Evolutionary conservation across 64 coral and sea anemone species (phyloP).

Genomic region (Montipora cactus): DNA sequence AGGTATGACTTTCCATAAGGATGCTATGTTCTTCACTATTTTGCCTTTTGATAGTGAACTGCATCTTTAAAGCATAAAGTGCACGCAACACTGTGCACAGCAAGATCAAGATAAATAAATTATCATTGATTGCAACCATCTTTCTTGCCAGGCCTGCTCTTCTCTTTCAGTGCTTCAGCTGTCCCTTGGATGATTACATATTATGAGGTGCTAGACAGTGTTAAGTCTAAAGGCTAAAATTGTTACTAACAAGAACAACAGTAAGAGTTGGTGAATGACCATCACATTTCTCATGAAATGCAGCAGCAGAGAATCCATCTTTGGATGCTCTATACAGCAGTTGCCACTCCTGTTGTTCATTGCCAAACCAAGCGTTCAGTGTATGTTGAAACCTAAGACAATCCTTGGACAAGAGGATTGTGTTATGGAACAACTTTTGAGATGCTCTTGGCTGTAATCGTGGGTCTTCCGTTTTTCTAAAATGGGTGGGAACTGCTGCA

Average conservation of each 20-base stretch:
- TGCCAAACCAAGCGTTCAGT: slow-evolving; percentile 88
- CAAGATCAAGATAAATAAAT: no score
- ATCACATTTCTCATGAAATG: slow-evolving; percentile 94
- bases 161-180: no score
- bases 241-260: slow-evolving; percentile 68
- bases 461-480: slow-evolving; percentile 74
- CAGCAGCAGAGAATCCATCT: slow-evolving; percentile 77
- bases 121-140: no score
- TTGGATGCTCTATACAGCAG: slow-evolving; percentile 84
- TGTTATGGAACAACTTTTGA: slow-evolving; percentile 82
- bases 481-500: slow-evolving; percentile 93
- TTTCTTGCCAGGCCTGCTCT: no score
- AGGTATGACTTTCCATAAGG: no score
- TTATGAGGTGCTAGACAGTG: no score
- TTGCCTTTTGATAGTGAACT: no score
- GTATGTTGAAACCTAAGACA: slow-evolving; percentile 81
- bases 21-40: no score
- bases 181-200: no score
- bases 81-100: no score
- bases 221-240: not conserved
- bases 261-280: slow-evolving; percentile 87
- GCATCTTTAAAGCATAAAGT: no score
- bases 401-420: slow-evolving; percentile 75
- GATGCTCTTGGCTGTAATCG: slow-evolving; percentile 78
- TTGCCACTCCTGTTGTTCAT: slow-evolving; percentile 91